These are phyloP conservation scores for Fistularia tabacaria DNA, from an alignment of 2,797 vertebrate genomes.

Conservation along the genomic window DNA sequence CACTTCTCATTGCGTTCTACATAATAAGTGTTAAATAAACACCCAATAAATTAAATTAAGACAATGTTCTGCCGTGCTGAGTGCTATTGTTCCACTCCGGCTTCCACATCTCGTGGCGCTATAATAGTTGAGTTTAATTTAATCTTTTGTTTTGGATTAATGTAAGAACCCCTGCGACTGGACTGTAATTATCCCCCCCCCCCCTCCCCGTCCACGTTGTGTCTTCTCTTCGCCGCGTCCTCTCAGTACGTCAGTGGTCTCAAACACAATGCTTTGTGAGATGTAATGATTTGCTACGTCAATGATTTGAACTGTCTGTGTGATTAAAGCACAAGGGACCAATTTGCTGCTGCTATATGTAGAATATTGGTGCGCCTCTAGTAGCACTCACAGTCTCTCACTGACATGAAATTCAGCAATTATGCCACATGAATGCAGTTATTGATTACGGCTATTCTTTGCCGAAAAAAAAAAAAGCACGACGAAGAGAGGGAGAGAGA, in stretches of 20 bases:
- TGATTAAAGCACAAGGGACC: conserved; percentile 70
- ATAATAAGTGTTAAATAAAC: conserved; percentile 92
- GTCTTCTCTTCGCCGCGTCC: conserved; percentile 44
- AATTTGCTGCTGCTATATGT: conserved; percentile 65
- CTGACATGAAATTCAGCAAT: conserved; percentile 66
- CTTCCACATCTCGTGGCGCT: conserved; percentile 46
- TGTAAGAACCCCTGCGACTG: conserved; percentile 38
- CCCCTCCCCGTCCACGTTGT: conserved; percentile 20
- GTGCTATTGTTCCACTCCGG: conserved; percentile 79
- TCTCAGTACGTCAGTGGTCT: conserved; percentile 57
- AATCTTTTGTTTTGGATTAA: conserved; percentile 68
- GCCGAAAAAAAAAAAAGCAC: conserved; percentile 10
- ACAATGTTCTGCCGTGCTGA: conserved; percentile 79
- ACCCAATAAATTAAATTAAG: conserved; percentile 93
- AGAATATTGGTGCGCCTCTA: conserved; percentile 56
- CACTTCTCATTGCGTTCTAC: conserved; percentile 85
- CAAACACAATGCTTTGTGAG: conserved; percentile 55
- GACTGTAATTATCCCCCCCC: conserved; percentile 51
- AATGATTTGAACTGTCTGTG: conserved; percentile 67
- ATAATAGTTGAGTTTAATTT: conserved; percentile 50
- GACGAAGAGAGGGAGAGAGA: conserved; percentile 35
- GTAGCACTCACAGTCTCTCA: conserved; percentile 56
- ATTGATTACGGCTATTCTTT: conserved; percentile 52
- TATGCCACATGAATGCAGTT: conserved; percentile 61
- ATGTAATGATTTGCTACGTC: conserved; percentile 73